Percentiles rank a stretch among this genome's conserved stretches.
These are phyloP conservation scores for Agrypnus murinus DNA, from an alignment of 2,888 invertebrate species.

Conservation along the genomic window DNA sequence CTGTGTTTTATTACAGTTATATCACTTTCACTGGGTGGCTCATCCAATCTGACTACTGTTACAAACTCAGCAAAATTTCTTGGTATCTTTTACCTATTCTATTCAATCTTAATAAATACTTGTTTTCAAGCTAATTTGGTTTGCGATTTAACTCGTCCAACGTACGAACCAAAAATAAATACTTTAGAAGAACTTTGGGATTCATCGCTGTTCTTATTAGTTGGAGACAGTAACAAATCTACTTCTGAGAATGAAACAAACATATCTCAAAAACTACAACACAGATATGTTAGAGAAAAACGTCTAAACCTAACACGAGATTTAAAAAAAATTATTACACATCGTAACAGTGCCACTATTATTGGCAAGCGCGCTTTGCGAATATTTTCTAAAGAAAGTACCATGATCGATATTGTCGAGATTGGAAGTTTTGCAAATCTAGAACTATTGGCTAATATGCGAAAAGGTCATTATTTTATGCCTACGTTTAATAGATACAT, in stretches of 20 bases:
- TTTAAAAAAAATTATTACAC: too few relatives aligned
- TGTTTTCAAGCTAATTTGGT: constrained; percentile 1
- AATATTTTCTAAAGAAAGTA: too few relatives aligned
- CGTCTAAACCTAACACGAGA: too few relatives aligned
- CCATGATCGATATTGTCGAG: too few relatives aligned
- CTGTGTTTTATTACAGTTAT: too few relatives aligned
- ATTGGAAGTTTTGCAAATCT: too few relatives aligned
- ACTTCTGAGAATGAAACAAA: too few relatives aligned
- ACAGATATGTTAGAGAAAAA: too few relatives aligned
- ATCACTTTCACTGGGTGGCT: neutral
- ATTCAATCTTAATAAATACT: neutral
- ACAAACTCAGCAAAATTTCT: neutral
- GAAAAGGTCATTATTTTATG: neutral
- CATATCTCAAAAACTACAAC: too few relatives aligned
- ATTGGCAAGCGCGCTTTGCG: too few relatives aligned
- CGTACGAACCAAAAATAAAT: neutral
- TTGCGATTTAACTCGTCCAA: neutral
- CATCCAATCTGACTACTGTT: neutral
- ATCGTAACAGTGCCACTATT: too few relatives aligned
- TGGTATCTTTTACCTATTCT: neutral
- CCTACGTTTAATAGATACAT: neutral
- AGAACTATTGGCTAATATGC: neutral
- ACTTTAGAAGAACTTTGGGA: constrained; percentile 1
- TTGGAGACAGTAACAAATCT: too few relatives aligned
- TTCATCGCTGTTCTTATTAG: neutral